These are phyloP conservation scores for Spilarctia lutea DNA, from an alignment of 2,888 invertebrate genomes.

Conservation along the genomic window DNA sequence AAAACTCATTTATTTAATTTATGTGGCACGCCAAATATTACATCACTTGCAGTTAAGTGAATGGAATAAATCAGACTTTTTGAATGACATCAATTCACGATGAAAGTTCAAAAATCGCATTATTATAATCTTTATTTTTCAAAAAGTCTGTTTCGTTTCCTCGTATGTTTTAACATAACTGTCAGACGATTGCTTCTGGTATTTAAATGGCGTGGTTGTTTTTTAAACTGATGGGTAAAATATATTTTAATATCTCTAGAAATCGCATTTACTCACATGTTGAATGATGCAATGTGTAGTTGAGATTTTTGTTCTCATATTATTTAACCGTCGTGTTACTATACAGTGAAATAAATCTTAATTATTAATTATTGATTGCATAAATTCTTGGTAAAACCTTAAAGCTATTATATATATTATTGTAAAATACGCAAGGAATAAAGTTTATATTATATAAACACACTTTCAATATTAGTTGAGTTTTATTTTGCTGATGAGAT, in stretches of 20 bases:
- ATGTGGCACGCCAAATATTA: not conserved
- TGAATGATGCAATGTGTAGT: constrained; percentile 11
- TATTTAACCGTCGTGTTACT: not conserved
- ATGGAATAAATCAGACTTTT: not conserved
- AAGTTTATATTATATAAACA: not conserved
- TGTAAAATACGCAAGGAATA: not conserved
- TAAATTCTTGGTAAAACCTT: not conserved
- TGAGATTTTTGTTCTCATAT: not conserved
- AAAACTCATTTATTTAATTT: not conserved
- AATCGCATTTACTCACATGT: constrained; percentile 23
- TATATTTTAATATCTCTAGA: constrained; percentile 32
- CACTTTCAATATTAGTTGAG: not conserved
- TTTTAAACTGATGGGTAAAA: constrained; percentile 44
- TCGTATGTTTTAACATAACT: constrained; percentile 29
- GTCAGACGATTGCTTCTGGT: constrained; percentile 51
- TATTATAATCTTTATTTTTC: not conserved
- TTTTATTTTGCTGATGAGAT: too few species aligned
- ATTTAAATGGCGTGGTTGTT: constrained; percentile 36
- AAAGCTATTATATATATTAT: not conserved
- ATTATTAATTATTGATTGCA: not conserved
- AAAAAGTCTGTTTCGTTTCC: constrained; percentile 55
- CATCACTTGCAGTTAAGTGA: not conserved
- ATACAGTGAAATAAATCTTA: not conserved
- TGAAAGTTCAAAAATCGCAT: not conserved
- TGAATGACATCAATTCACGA: not conserved